phyloP scores from a whole-genome alignment of 2,797 vertebrate genomes.

The Pseudochirops cupreus region DNA sequence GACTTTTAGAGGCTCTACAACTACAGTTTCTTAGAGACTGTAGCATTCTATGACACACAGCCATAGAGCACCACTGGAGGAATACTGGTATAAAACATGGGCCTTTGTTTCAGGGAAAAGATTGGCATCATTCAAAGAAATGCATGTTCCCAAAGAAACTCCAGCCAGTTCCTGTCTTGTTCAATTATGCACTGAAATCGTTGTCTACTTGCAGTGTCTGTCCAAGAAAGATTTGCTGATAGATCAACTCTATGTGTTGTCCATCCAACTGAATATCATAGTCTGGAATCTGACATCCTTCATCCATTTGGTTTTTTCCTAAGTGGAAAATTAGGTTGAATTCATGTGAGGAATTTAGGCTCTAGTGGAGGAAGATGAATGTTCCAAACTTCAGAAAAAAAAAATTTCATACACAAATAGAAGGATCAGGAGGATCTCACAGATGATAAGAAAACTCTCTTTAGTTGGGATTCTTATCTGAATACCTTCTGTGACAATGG shows the following conservation, averaged over 20 bases:
- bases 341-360: neutral
- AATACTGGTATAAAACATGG: neutral
- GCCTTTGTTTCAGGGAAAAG: neutral
- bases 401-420: neutral
- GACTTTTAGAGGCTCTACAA: neutral
- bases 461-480: neutral
- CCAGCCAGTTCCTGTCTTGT: neutral
- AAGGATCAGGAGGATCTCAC: neutral
- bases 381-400: neutral
- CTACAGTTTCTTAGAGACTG: neutral
- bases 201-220: neutral
- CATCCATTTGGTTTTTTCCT: neutral
- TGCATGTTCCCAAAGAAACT: neutral
- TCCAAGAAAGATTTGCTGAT: slow-evolving; percentile 7
- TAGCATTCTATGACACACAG: neutral
- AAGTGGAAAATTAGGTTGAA: neutral
- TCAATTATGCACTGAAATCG: neutral
- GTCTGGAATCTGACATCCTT: neutral
- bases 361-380: neutral
- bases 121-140: neutral
- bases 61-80: neutral
- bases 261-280: neutral
- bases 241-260: neutral
- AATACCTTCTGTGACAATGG: neutral
- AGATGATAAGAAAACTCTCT: neutral